Conservation (phyloP, 2,888 invertebrate genomes). For the Schrankia costaestrigalis region DNA sequence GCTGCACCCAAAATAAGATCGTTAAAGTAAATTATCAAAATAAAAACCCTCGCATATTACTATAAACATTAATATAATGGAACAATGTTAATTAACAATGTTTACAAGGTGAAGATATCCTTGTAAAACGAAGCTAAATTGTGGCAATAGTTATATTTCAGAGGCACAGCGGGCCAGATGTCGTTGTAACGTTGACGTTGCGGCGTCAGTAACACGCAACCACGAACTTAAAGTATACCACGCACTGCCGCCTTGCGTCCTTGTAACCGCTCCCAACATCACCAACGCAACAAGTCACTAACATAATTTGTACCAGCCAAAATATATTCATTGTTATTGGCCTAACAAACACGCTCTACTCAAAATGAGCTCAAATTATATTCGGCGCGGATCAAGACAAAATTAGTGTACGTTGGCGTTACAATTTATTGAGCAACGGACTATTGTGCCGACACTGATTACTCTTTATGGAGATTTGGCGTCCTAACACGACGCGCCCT, state of each 20-base stretch:
- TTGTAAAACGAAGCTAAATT: constrained; percentile 14
- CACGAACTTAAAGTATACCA: constrained; percentile 19
- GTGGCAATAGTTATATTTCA: constrained; percentile 23
- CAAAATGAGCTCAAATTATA: constrained; percentile 25
- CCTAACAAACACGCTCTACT: too few relatives aligned
- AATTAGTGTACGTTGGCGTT: constrained; percentile 54
- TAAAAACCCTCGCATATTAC: too few relatives aligned
- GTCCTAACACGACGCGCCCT: constrained; percentile 60
- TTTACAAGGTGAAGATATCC: background rate
- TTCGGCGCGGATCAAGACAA: constrained; percentile 34
- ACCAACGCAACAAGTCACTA: constrained; percentile 32
- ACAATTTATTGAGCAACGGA: constrained; percentile 61
- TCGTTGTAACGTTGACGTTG: constrained; percentile 28
- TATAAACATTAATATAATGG: too few relatives aligned
- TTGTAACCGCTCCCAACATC: constrained; percentile 1
- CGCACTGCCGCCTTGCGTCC: constrained; percentile 1
- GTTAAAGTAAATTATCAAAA: too few relatives aligned
- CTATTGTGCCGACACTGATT: constrained; percentile 73
- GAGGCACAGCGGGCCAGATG: constrained; percentile 30
- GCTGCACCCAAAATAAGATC: too few relatives aligned
- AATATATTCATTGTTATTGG: constrained; percentile 33
- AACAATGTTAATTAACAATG: too few relatives aligned
- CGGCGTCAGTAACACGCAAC: constrained; percentile 28
- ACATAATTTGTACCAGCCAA: constrained; percentile 29
- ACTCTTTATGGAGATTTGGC: constrained; percentile 74